Base-by-base conservation (phyloP, 2,888 invertebrate genomes). In the Horisme vitalbata region DNA sequence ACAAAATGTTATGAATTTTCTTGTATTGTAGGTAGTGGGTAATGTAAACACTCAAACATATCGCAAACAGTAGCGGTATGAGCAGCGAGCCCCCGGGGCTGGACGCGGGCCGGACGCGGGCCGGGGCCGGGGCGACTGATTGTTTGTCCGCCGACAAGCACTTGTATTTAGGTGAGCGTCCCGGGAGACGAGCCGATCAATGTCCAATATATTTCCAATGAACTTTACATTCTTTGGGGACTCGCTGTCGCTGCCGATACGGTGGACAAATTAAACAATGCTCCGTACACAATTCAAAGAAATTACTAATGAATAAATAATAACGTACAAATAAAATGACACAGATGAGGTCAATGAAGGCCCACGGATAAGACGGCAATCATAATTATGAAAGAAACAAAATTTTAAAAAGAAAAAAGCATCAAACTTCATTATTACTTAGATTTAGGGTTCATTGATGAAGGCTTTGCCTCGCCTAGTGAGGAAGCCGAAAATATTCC, bases 101-200 rank as follows among this genome's bases (percentile, higher is more conserved):
- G 20, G 27, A 6, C 18, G 18, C 18, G 33, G 33, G 5, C 36
- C 36, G 30, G 41, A 0, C 23, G 43, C 20, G 27, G 15, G 14
- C n/a, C 18, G 18, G 21, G 32, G 26, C 6, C 23, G 24, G 31
- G 18, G 13, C 34, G 28, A 41, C 39, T 45, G 54, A 44, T 51
- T 58, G 55, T 58, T 55, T 55, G 55, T 52, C 44, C 35, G 28
- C 26, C 18, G 27, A 32, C 38, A 38, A 44, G 44, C 52, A 49
- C 47, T 28, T 24, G 23, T 52, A 44, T 48, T 43, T 28, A 44
- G 45, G 45, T 37, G 45, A 31, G 10, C 10, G 43, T 45, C 55
- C 36, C 49, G 8, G 14, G 57, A 45, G 52, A 45, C 38, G 24
- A 26, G 3, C 9, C 44, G 14, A 23, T 18, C 44, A 18, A 52